Evolutionary conservation across 2,888 invertebrate species (phyloP), one percentile per base, ranked within the genome.

Genomic region (Hypsopygia costalis): DNA sequence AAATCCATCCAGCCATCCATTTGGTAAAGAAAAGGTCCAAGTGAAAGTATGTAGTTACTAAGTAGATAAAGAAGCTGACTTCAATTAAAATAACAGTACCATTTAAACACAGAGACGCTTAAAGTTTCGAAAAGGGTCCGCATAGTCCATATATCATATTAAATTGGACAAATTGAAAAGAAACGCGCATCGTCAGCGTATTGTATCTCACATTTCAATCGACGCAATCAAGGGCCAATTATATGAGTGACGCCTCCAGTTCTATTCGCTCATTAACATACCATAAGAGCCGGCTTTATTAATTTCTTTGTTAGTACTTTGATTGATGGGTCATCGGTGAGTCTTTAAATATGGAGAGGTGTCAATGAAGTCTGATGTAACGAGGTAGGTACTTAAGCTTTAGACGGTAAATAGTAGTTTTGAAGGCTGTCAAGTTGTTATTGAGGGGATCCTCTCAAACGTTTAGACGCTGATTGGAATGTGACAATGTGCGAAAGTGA

Each of bases 211-310:
- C 36, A 29, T 28, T 36, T 16, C 20, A 6, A 36, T 29, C 36
- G 16, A n/a, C 29, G 16, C 29, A 33, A 39, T 33, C 33, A 27
- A 32, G 10, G 25, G 3, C 10, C 32, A 25, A 33, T 32, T 33
- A 25, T 25, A 16, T 4, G 8, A 25, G 25, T 25, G 25, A 25
- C 25, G 25, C 25, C 5, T 27, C 3, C 34, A 11, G 3, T 28
- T n/a, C 32, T 25, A n/a, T 25, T 8, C 25, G n/a, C 25, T 59
- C 59, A 67, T 69, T 64, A 65, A 55, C 60, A 57, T 55, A 51
- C 55, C 47, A 46, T 47, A 41, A 41, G 46, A 39, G 36, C 40
- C 40, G 38, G 16, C 4, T 49, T 58, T 62, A 60, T 65, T 62
- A 57, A 62, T 58, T 60, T 56, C 49, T 58, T 60, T 61, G 56